Base-by-base conservation (phyloP, 2,113 vertebrate genomes). In the Ardeotis arabs region DNA sequence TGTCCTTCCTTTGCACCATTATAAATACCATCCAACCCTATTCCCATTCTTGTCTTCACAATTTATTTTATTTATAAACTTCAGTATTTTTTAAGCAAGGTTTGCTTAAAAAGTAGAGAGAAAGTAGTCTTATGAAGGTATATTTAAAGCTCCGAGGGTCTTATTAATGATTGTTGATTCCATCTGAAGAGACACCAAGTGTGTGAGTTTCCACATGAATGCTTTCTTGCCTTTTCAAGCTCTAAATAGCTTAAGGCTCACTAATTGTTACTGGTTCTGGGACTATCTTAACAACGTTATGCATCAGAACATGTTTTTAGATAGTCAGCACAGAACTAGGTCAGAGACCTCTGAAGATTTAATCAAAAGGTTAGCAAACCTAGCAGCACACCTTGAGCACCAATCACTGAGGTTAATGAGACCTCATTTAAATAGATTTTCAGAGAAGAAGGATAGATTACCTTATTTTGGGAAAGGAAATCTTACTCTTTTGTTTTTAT, bases 301-400 rank as follows among this genome's bases (percentile, higher is more conserved):
- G 77, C 81, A 87, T 92, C 77, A 82, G 77, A 91, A 87, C 16
- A 4, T 63, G 4, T 84, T 89, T 93, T 93, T 6, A 94, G 81
- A 69, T 73, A 96, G 96, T 95, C 96, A 97, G 77, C 80, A 92
- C 35, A 66, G 84, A 96, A 95, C 58, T 96, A 76, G 92, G 86
- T 76, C 90, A 95, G 58, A 50, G 13, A 64, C 22, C 94, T 55
- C 86, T 16, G 4, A 84, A 90, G 96, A 83, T 79, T 96, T 85
- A 76, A 95, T 96, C 92, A 95, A 87, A 96, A 82, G 81, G 81
- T 95, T 95, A 84, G 62, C 66, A 89, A 95, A 93, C 45, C 62
- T 87, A 87, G 63, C 62, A 87, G 87, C 77, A 82, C 94, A 97
- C 95, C 92, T 92, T 95, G 62, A 95, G 84, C 84, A 93, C 69